Conservation (phyloP, 2,797 vertebrate species). For the Chaenodraco wilsoni region DNA sequence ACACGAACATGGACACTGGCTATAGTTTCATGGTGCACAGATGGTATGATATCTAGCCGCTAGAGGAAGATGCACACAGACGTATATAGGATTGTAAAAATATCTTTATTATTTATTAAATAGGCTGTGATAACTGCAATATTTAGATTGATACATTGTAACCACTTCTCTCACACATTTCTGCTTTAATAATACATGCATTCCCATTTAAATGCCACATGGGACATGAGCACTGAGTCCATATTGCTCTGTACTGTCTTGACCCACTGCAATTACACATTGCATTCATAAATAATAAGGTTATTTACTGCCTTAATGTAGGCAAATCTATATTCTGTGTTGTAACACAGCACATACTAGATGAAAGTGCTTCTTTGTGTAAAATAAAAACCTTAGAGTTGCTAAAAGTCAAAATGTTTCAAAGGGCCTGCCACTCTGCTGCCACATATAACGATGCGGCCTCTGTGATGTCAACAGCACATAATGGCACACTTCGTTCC, state of each 20-base stretch:
- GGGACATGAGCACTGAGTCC: neutral
- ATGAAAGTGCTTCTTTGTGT: neutral
- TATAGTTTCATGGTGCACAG: neutral
- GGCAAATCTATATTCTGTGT: neutral
- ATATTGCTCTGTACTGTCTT: neutral
- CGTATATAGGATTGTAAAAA: neutral
- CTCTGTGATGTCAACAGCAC: constrained; percentile 49
- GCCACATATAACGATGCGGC: constrained; percentile 47
- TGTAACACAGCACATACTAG: neutral
- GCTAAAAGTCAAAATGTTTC: constrained; percentile 59
- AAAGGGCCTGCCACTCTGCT: constrained; percentile 38
- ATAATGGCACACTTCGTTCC: constrained; percentile 46
- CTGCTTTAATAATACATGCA: neutral
- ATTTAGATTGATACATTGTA: neutral
- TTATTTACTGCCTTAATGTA: constrained; percentile 6
- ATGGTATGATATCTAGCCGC: neutral
- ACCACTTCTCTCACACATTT: neutral
- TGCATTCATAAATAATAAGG: constrained; percentile 30
- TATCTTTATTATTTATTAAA: neutral
- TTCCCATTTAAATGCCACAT: constrained; percentile 2
- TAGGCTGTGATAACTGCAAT: neutral
- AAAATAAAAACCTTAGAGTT: constrained; percentile 33
- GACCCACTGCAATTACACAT: constrained; percentile 3
- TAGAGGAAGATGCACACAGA: neutral
- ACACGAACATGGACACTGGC: neutral